Percentiles rank a stretch among this genome's conserved stretches.
phyloP scores from a whole-genome alignment of 2,797 vertebrate species.

The Oceanodroma leucorhoa region DNA sequence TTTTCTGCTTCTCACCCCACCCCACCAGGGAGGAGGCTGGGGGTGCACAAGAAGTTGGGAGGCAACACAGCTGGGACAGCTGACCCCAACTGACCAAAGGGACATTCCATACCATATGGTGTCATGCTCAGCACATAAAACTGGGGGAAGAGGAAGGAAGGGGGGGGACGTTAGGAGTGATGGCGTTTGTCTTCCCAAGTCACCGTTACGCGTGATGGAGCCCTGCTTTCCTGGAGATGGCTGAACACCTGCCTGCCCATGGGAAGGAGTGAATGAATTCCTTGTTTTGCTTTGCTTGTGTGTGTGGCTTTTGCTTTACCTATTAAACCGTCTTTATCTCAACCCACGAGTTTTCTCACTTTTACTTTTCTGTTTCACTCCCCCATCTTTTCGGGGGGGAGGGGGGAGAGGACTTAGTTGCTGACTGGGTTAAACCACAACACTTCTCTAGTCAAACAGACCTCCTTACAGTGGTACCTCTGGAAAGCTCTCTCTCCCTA shows the following conservation, averaged over 20 bases:
- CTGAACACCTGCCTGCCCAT: not conserved
- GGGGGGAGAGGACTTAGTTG: not conserved
- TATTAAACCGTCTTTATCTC: not conserved
- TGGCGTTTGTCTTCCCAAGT: not conserved
- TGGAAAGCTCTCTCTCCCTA: not conserved
- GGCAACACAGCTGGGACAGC: not conserved
- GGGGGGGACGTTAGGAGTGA: not conserved
- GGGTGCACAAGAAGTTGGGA: not conserved
- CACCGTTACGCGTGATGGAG: fast-evolving
- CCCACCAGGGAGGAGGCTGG: no score
- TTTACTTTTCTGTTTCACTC: no score
- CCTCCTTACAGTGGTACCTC: not conserved
- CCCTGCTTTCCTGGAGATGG: not conserved
- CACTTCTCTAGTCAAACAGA: not conserved
- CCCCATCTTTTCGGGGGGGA: no score
- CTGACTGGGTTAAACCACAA: not conserved
- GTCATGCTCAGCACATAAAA: not conserved
- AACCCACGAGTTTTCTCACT: not conserved
- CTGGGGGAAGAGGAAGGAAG: not conserved
- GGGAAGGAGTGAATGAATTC: not conserved
- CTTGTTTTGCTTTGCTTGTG: not conserved
- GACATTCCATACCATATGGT: no score
- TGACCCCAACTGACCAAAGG: not conserved
- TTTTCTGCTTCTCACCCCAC: no score
- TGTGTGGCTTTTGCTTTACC: not conserved